These are phyloP conservation scores for Centropus bengalensis DNA, from an alignment of 2,113 vertebrate genomes.

Conservation along the genomic window DNA sequence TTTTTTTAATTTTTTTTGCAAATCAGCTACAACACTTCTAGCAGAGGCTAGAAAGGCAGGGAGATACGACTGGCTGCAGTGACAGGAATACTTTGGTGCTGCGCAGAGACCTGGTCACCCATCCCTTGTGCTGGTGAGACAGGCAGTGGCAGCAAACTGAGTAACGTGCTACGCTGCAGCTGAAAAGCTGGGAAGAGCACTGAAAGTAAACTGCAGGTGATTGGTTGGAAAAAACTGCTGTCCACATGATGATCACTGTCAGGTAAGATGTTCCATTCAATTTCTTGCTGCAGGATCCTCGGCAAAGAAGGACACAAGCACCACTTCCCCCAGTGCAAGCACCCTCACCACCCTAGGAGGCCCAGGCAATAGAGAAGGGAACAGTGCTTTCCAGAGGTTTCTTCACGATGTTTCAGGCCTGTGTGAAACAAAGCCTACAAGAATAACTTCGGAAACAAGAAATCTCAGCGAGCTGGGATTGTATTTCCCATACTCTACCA, in stretches of 20 bases:
- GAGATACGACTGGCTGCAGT: not conserved
- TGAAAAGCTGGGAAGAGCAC: not conserved
- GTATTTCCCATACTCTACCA: not conserved
- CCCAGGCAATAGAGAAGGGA: not conserved
- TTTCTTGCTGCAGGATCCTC: not conserved
- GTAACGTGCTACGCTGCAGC: not conserved
- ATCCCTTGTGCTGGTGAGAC: rapidly evolving
- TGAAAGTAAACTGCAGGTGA: not conserved
- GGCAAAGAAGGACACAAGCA: not conserved
- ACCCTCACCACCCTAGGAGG: not conserved
- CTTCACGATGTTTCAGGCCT: not conserved
- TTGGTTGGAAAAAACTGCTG: not conserved
- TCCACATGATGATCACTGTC: too few species aligned
- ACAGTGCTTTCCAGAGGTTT: not conserved
- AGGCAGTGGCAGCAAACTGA: not conserved
- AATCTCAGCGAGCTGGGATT: not conserved
- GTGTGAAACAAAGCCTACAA: not conserved
- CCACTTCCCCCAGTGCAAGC: rapidly evolving
- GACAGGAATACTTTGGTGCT: not conserved
- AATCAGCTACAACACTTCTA: not conserved
- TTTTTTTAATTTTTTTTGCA: not conserved
- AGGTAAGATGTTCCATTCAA: not conserved
- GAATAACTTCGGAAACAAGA: not conserved
- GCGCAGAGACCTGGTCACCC: not conserved
- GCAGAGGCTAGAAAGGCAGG: not conserved